Percentiles rank a stretch among this genome's conserved stretches.
Evolutionary conservation across 2,797 vertebrate genomes (phyloP).

Genomic region (Anguilla obscura): DNA sequence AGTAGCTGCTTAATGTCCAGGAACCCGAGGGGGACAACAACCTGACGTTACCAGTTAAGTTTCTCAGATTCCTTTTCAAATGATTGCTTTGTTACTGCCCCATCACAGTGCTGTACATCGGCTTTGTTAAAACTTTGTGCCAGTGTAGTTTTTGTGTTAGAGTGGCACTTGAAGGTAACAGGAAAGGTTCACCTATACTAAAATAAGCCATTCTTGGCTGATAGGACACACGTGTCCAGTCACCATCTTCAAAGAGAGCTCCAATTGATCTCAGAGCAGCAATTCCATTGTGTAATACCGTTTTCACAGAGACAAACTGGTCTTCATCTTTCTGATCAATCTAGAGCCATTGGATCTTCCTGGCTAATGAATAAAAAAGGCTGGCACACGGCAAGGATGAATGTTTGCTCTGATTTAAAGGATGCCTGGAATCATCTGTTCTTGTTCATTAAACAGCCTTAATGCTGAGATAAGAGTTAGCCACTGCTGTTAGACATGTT

Average conservation of each 20-base stretch:
- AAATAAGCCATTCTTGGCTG: not conserved
- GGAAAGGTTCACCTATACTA: not conserved
- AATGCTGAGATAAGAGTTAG: not conserved
- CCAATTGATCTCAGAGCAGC: slow-evolving; percentile 2
- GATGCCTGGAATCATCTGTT: not conserved
- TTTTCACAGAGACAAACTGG: not conserved
- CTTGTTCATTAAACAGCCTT: not conserved
- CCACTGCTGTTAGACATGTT: not conserved
- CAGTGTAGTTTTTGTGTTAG: not conserved
- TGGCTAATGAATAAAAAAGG: slow-evolving; percentile 11
- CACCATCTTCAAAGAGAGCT: not conserved
- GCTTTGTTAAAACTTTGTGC: not conserved
- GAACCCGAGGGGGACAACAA: not conserved
- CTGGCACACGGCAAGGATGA: not conserved
- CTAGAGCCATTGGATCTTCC: not conserved
- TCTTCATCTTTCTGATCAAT: not conserved
- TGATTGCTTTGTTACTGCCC: not conserved
- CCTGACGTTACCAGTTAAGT: not conserved
- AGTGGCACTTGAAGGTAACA: not conserved
- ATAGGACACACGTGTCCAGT: not conserved
- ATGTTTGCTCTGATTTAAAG: slow-evolving; percentile 1
- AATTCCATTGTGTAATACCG: not conserved
- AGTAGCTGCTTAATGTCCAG: not conserved
- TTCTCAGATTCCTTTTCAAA: not conserved
- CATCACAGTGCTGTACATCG: not conserved